Evolutionary conservation across 2,113 vertebrate species (phyloP), one percentile per base, ranked within the genome.

Genomic region (Conger conger): DNA sequence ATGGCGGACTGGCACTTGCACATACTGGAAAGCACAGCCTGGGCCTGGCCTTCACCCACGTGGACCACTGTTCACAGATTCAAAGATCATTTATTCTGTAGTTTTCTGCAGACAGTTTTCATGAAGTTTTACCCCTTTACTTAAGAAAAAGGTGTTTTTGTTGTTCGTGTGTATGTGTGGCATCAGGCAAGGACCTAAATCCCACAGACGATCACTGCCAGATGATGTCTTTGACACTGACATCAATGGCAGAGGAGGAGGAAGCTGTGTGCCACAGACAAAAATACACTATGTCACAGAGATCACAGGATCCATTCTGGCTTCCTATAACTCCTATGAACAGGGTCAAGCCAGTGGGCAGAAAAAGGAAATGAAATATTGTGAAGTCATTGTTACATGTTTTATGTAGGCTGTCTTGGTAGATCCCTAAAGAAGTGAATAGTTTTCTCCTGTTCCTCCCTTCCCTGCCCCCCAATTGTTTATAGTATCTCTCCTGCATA

Each of bases 171-270:
- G 35, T 30, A 37, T 35, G 1, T 80, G 20, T 81, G 76, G 20
- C 63, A 83, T 79, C 40, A 38, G n/a, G 17, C 54, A 35, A 50
- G 42, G 17, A 73, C 57, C 57, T 68, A 35, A 81, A 17, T 54
- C 27, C 35, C 38, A 57, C 37, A 82, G 63, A 50, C 68, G 77
- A 86, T 88, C 87, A 87, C 88, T 89, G 90, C 87, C 90, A 88
- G 83, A 85, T 54, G 79, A 84, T 35, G 36, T 60, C 57, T 6
- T 40, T 30, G 54, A 80, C 83, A 17, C n/a, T 63, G 76, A 80
- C 42, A 17, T 13, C 33, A 53, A 80, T 36, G 42, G n/a, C 40
- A 35, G 17, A 60, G 38, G 30, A 79, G 37, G 33, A 60, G 53
- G 23, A 37, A 4, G 33, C 76, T 17, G 18, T 78, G 4, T 38